These are phyloP conservation scores for Falcaria lacertinaria DNA, from an alignment of 2,888 invertebrate species.

Conservation along the genomic window DNA sequence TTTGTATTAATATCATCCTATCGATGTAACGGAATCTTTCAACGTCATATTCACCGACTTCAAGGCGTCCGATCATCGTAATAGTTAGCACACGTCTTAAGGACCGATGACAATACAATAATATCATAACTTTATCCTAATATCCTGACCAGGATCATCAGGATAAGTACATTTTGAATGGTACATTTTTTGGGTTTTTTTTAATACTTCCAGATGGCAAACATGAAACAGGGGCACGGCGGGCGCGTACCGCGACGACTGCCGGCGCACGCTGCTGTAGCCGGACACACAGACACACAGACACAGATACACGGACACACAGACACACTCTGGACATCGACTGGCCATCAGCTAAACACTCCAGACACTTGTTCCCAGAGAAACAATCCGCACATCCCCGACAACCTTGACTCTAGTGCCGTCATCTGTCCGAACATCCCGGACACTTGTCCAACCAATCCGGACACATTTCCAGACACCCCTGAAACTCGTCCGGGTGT, in stretches of 20 bases:
- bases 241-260: constrained; percentile 67
- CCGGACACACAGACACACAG: constrained; percentile 13
- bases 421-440: constrained; percentile 1
- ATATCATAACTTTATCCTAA: no score
- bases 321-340: no score
- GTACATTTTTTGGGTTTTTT: background rate
- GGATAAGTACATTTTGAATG: background rate
- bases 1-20: no score
- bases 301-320: constrained; percentile 8
- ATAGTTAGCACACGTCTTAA: no score
- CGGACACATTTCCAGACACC: background rate
- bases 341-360: no score
- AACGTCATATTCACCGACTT: no score
- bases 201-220: constrained; percentile 75
- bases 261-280: constrained; percentile 69
- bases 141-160: no score
- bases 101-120: no score
- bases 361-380: constrained; percentile 9
- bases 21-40: no score
- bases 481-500: no score
- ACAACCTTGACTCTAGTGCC: constrained; percentile 18
- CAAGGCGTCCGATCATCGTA: no score
- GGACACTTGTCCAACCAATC: background rate
- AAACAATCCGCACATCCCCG: constrained; percentile 10
- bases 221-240: constrained; percentile 74